Evolutionary conservation across 2,113 vertebrate species (phyloP), one percentile per base, ranked within the genome.

Genomic region (Neodon shergylaensis): DNA sequence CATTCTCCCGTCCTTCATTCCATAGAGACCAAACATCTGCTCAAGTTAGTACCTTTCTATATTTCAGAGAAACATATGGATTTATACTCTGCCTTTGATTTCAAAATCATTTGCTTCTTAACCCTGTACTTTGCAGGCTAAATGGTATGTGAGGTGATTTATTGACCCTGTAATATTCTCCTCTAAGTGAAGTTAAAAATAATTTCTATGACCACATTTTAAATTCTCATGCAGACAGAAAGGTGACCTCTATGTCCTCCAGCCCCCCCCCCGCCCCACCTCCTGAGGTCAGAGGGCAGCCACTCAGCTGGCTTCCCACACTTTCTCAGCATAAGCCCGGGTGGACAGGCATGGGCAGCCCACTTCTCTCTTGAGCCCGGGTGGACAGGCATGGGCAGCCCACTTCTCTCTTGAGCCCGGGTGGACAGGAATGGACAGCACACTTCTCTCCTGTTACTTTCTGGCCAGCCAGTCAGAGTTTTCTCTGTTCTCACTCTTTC

Each of bases 31-130:
- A 83, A 93, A 94, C 83, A 91, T 89, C 95, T 97, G 90, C 63
- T 39, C 52, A 81, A 85, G 49, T 54, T 33, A 85, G 72, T 77
- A 42, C 7, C 0, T 73, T 76, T 86, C 91, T 84, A 17, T 42
- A 63, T 52, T 95, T 94, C 90, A 88, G 72, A 84, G 88, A 66
- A 89, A 92, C 96, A 96, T 58, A 58, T 91, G 94, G 92, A 93
- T 95, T 93, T 95, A 44, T 91, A 89, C 83, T 97, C 92, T 61
- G 77, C 31, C 78, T 88, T 96, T 77, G 77, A 54, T 74, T 94
- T 92, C 89, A 85, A 90, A 94, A 90, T 26, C 5, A 21, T 44
- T 92, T 84, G 33, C 49, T 63, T 96, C 94, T 94, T 95, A 95
- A 93, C 87, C 73, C 87, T 78, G 52, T n/a, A 61, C 78, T 94